Evolutionary conservation across 2,888 invertebrate genomes (phyloP), one percentile per base, ranked within the genome.

Genomic region (Agriopis marginaria): DNA sequence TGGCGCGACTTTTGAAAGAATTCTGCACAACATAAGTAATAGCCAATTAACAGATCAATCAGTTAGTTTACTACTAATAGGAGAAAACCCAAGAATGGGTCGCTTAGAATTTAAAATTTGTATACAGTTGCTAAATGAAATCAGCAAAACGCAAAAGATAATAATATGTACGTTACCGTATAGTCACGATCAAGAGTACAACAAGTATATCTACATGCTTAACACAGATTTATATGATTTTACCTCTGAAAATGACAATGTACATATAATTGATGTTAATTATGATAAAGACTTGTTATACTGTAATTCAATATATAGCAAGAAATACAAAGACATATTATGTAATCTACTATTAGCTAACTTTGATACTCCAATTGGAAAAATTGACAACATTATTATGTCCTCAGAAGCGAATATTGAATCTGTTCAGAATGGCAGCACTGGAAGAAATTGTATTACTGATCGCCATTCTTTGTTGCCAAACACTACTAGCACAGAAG

Each of bases 101-200:
- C 55, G 42, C 9, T 42, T 55, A 55, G 55, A 55, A 42, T 32
- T 64, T 6, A 63, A 66, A 66, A 32, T 55, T 40, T 55, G 55
- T 14, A 55, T 55, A 55, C 55, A 55, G 11, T 12, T 55, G 10
- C 12, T 55, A 14, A 55, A 55, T 14, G 42, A 55, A 55, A 55
- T 55, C 6, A 42, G 42, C 5, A 55, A 55, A 42, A 55, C n/a
- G 3, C 40, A 42, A 42, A 55, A 42, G 7, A 12, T 55, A 10
- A 8, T n/a, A 1, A 55, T 55, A 14, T 53, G 53, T 12, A 53
- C 53, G 6, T 39, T 53, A 39, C 53, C 53, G 14, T 55, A 55
- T 10, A 42, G 42, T 14, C n/a, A 3, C 9, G 12, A 55, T 14
- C 9, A 55, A 7, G 14, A n/a, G 0, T 55, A 55, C 14, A 55